phyloP scores from a whole-genome alignment of 92 coral and sea anemone species.

The Palythoa grandis region DNA sequence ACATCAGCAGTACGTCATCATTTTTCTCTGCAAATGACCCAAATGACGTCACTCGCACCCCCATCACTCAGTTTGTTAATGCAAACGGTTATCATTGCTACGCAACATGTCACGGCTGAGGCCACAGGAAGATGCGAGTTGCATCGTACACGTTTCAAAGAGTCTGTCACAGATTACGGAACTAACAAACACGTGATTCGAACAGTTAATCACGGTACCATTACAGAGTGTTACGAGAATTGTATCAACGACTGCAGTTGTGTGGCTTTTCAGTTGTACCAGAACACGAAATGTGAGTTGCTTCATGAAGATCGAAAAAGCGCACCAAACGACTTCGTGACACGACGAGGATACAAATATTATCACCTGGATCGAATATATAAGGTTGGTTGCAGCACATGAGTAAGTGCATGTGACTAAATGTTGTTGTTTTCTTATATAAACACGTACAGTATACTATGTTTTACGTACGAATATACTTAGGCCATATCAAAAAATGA shows the following conservation, averaged over 20 bases:
- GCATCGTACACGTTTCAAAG: not conserved
- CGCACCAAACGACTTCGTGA: conserved; percentile 25
- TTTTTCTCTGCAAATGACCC: not conserved
- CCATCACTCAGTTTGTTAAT: not conserved
- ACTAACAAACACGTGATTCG: not conserved
- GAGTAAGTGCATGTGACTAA: too few relatives aligned
- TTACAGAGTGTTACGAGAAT: conserved; percentile 6
- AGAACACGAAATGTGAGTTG: not conserved
- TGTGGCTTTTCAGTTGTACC: conserved; percentile 4
- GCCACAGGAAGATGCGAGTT: not conserved
- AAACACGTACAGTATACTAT: too few relatives aligned
- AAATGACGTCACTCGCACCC: not conserved
- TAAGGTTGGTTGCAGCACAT: not conserved
- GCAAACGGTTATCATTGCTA: not conserved
- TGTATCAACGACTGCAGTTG: conserved; percentile 26
- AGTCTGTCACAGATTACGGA: not conserved
- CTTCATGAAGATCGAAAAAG: conserved; percentile 14
- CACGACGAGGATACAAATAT: conserved; percentile 8
- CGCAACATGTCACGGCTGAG: not conserved
- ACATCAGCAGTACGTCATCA: too few relatives aligned
- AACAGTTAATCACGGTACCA: not conserved
- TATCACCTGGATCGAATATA: conserved; percentile 17
- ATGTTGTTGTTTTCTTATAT: too few relatives aligned
- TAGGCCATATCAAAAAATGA: too few relatives aligned
- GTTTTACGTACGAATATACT: too few relatives aligned